Percentiles rank a stretch among this genome's conserved stretches.
Evolutionary conservation across 1,140 invertebrate genomes (phyloP).

Genomic region (Euglossa dilemma): DNA sequence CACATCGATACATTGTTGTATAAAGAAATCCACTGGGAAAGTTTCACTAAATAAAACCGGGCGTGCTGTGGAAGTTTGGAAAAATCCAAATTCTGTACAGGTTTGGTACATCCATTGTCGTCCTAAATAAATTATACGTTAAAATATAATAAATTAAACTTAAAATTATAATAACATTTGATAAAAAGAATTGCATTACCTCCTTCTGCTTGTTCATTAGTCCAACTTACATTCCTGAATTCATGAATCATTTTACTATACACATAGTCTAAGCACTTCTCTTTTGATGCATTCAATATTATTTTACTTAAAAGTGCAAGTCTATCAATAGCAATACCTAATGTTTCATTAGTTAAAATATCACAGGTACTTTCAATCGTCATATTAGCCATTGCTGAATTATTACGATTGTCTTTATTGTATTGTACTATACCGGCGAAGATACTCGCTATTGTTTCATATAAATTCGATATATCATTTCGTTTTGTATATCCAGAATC

Average conservation of each 20-base stretch:
- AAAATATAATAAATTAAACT: not conserved
- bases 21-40: slow-evolving; percentile 91
- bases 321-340: slow-evolving; percentile 86
- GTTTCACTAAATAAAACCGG: slow-evolving; percentile 89
- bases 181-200: slow-evolving; percentile 78
- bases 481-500: slow-evolving; percentile 83
- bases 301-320: slow-evolving; percentile 89
- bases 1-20: slow-evolving; percentile 92
- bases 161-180: not conserved
- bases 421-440: slow-evolving; percentile 96
- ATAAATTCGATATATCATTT: slow-evolving; percentile 91
- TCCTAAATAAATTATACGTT: slow-evolving; percentile 75
- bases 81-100: slow-evolving; percentile 97
- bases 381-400: slow-evolving; percentile 85
- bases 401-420: slow-evolving; percentile 95
- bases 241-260: slow-evolving; percentile 91
- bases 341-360: slow-evolving; percentile 87
- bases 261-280: slow-evolving; percentile 92
- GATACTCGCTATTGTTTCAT: slow-evolving; percentile 90
- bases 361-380: slow-evolving; percentile 92
- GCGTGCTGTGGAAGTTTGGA: slow-evolving; percentile 91
- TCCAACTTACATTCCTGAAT: slow-evolving; percentile 88
- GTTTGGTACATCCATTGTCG: slow-evolving; percentile 98
- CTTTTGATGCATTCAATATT: slow-evolving; percentile 86
- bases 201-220: slow-evolving; percentile 84